phyloP scores from a whole-genome alignment of 1,140 invertebrate species.

The Bombyx mandarina region DNA sequence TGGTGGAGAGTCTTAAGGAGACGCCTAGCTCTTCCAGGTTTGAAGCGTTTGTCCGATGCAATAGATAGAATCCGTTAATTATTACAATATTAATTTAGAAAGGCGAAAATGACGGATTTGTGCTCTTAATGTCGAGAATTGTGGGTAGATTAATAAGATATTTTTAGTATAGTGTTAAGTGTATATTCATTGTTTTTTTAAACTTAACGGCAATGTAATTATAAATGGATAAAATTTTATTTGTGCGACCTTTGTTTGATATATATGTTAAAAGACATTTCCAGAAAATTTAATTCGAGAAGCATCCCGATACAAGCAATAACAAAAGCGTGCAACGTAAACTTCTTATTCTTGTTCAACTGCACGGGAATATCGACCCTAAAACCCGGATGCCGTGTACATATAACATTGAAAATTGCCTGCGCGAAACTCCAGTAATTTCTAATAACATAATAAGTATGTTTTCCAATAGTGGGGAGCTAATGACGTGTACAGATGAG shows the following conservation, averaged over 20 bases:
- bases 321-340: slow-evolving; percentile 20
- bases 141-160: not conserved
- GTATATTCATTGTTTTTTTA: not conserved
- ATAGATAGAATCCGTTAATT: not conserved
- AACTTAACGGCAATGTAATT: not conserved
- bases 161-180: not conserved
- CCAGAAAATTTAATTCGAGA: slow-evolving; percentile 5
- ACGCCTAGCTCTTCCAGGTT: too few relatives aligned
- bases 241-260: not conserved
- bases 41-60: too few relatives aligned
- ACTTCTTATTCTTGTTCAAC: slow-evolving; percentile 2
- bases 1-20: too few relatives aligned
- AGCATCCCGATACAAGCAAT: slow-evolving; percentile 9
- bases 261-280: not conserved
- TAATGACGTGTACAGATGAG: slow-evolving; percentile 19
- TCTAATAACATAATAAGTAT: slow-evolving; percentile 29
- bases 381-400: not conserved
- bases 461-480: slow-evolving; percentile 18
- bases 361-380: slow-evolving; percentile 8
- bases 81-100: not conserved
- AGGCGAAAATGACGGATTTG: too few relatives aligned
- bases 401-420: slow-evolving; percentile 12
- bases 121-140: too few relatives aligned
- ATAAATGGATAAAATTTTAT: not conserved
- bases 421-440: slow-evolving; percentile 17